Evolutionary conservation across 2,797 vertebrate genomes (phyloP).

Genomic region (Alcedo quadribrachys): DNA sequence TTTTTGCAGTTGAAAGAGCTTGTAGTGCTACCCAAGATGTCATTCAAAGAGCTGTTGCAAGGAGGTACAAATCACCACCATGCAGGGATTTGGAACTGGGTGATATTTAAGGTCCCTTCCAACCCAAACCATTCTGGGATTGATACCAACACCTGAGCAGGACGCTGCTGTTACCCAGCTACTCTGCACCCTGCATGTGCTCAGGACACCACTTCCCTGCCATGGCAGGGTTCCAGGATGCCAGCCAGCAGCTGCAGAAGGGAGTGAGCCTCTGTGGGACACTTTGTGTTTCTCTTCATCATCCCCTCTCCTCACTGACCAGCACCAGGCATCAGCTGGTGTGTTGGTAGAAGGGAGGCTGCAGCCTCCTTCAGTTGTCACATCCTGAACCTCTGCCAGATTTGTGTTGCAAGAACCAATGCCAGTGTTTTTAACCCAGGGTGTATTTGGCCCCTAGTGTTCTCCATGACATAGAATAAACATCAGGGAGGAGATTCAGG

Average conservation of each 20-base stretch:
- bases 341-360: background rate
- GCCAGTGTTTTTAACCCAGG: conserved; percentile 63
- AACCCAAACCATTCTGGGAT: background rate
- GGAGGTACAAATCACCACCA: background rate
- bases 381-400: conserved; percentile 23
- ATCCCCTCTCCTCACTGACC: background rate
- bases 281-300: background rate
- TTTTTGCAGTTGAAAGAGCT: background rate
- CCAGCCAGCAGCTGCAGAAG: background rate
- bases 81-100: background rate
- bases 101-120: background rate
- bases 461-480: conserved; percentile 66
- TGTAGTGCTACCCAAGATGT: background rate
- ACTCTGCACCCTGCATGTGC: background rate
- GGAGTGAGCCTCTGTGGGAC: background rate
- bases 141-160: background rate
- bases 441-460: conserved; percentile 39
- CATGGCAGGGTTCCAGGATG: accelerated
- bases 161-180: background rate
- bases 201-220: background rate
- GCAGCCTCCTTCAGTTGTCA: conserved; percentile 46
- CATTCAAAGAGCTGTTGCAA: background rate
- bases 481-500: conserved; percentile 56
- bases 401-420: conserved; percentile 47
- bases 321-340: background rate